Evolutionary conservation across 2,113 vertebrate species (phyloP).

Genomic region (Dissostichus mawsoni): DNA sequence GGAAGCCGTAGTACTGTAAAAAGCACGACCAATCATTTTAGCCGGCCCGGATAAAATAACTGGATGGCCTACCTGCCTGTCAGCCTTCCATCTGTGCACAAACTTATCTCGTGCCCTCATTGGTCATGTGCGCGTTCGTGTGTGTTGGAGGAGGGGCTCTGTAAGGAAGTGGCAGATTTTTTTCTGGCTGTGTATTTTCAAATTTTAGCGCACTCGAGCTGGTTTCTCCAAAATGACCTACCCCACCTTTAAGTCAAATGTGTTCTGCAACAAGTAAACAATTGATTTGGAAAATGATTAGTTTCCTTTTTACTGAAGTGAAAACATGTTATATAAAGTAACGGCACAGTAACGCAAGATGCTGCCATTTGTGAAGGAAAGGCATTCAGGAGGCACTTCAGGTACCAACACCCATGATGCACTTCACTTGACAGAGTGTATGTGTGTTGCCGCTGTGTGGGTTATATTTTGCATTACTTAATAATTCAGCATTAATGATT

Average conservation of each 20-base stretch:
- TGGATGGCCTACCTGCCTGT: too few species aligned
- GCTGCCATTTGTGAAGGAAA: background rate
- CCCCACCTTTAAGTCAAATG: background rate
- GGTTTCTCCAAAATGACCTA: too few species aligned
- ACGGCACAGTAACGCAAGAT: background rate
- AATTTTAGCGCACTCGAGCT: too few species aligned
- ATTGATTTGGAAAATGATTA: background rate
- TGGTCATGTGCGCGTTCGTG: too few species aligned
- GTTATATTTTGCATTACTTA: conserved; percentile 41
- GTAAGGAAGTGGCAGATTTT: too few species aligned
- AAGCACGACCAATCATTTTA: too few species aligned
- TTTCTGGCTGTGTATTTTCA: too few species aligned
- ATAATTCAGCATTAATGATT: conserved; percentile 72
- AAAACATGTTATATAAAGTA: background rate
- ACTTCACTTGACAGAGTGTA: background rate
- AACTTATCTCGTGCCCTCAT: too few species aligned
- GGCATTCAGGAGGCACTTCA: background rate
- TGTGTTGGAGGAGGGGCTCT: too few species aligned
- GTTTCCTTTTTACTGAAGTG: background rate
- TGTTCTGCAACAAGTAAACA: background rate
- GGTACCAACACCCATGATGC: background rate
- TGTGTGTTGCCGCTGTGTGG: background rate
- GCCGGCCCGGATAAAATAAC: too few species aligned
- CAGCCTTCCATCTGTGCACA: too few species aligned
- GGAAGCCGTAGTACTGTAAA: too few species aligned